A percentile compares a stretch with the other conserved stretches of the same genome.
Evolutionary conservation across 2,888 invertebrate genomes (phyloP).

Genomic region (Apocheima hispidaria): DNA sequence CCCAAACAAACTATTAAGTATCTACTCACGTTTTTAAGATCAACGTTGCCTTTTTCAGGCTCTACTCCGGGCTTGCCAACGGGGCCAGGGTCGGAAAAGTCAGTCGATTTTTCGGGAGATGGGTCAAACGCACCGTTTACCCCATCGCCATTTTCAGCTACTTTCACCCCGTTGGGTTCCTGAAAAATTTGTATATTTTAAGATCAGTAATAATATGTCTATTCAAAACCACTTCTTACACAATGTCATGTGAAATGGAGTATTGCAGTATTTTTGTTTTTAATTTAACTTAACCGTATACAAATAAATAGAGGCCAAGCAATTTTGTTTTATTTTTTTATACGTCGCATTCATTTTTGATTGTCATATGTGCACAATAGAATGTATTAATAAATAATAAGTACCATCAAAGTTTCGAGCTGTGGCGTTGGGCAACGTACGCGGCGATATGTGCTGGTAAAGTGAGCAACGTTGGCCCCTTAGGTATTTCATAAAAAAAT

Average conservation of each 20-base stretch:
- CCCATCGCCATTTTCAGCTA: constrained; percentile 48
- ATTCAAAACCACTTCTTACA: neutral
- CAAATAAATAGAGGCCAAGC: too few relatives aligned
- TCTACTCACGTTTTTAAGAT: constrained; percentile 16
- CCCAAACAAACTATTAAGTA: too few relatives aligned
- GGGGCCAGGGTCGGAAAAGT: constrained; percentile 30
- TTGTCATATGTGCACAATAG: neutral
- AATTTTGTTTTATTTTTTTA: too few relatives aligned
- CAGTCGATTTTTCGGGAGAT: constrained; percentile 49
- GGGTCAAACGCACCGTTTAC: constrained; percentile 53
- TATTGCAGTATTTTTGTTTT: too few relatives aligned
- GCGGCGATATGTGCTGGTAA: constrained; percentile 41
- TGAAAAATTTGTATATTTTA: constrained; percentile 28
- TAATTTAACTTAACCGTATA: too few relatives aligned
- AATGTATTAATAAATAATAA: neutral
- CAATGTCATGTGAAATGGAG: too few relatives aligned
- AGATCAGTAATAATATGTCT: neutral
- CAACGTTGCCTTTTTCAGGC: neutral
- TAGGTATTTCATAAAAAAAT: constrained; percentile 31
- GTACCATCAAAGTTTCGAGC: constrained; percentile 1
- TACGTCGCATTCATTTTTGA: neutral
- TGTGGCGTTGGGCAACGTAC: constrained; percentile 45
- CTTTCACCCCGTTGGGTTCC: constrained; percentile 48
- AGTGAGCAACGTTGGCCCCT: constrained; percentile 39
- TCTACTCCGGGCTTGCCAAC: constrained; percentile 9